These are phyloP conservation scores for Lepidocyrtinus sp. DNA, from an alignment of 2,888 invertebrate species.

Conservation along the genomic window DNA sequence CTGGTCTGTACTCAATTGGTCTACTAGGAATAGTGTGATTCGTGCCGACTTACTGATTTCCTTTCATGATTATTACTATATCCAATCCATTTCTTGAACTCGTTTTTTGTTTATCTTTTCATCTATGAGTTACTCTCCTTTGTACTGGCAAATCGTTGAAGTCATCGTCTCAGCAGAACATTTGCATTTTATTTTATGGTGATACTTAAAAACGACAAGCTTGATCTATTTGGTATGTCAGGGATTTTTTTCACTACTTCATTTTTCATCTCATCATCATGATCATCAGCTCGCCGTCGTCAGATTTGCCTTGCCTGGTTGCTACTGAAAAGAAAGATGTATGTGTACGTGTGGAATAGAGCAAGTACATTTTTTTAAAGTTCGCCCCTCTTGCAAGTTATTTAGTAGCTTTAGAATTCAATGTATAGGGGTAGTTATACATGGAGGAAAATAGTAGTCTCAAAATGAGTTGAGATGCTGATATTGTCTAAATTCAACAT, in stretches of 20 bases:
- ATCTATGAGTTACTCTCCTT: constrained; percentile 45
- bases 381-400: constrained; percentile 8
- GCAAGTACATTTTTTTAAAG: neutral
- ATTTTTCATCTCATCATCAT: constrained; percentile 59
- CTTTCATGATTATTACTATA: constrained; percentile 49
- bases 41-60: constrained; percentile 45
- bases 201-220: constrained; percentile 54
- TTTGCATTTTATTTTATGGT: constrained; percentile 20
- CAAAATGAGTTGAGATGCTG: constrained; percentile 42
- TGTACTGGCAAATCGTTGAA: neutral
- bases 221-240: constrained; percentile 62
- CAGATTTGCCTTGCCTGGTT: constrained; percentile 61
- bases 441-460: constrained; percentile 31
- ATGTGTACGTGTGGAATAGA: constrained; percentile 8
- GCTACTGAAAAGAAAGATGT: constrained; percentile 48
- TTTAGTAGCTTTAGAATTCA: neutral
- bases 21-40: constrained; percentile 23
- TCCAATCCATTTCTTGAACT: constrained; percentile 26
- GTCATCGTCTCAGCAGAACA: constrained; percentile 14
- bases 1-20: neutral
- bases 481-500: constrained; percentile 57
- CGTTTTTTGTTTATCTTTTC: constrained; percentile 53
- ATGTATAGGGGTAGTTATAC: neutral
- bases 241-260: constrained; percentile 55
- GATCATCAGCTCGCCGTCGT: constrained; percentile 51